A percentile compares a stretch with the other conserved stretches of the same genome.
These are phyloP conservation scores for Myodes glareolus DNA, from an alignment of 2,113 vertebrate species.

Conservation along the genomic window DNA sequence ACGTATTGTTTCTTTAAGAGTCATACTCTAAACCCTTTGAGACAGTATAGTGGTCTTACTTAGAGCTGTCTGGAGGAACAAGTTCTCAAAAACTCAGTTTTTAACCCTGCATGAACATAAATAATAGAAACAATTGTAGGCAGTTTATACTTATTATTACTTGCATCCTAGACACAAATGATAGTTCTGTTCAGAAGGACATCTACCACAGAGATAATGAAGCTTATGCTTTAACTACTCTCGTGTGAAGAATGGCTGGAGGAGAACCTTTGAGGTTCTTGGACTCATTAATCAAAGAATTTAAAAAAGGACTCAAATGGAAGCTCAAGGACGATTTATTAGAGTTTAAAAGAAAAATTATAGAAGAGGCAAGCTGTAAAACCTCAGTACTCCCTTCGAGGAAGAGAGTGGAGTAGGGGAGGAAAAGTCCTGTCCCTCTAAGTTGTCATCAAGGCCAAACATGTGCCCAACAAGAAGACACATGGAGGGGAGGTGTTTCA, in stretches of 20 bases:
- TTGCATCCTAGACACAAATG: not conserved
- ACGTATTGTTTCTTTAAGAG: not conserved
- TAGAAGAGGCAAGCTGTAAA: not conserved
- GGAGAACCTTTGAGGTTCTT: not conserved
- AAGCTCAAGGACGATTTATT: not conserved
- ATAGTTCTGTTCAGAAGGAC: not conserved
- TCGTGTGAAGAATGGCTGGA: not conserved
- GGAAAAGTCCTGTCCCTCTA: not conserved
- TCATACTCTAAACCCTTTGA: not conserved
- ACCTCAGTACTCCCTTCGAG: not conserved
- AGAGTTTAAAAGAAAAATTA: not conserved
- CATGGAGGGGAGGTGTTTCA: not conserved
- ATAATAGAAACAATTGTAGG: not conserved
- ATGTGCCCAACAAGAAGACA: not conserved
- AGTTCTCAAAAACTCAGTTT: not conserved
- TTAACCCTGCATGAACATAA: not conserved
- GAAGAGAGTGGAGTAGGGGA: not conserved
- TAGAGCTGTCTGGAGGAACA: not conserved
- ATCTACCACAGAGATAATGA: slow-evolving; percentile 20
- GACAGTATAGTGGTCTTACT: not conserved
- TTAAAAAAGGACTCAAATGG: not conserved
- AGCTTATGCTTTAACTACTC: not conserved
- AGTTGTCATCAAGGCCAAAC: not conserved
- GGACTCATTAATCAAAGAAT: not conserved
- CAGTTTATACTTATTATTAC: slow-evolving; percentile 13